Evolutionary conservation across 2,113 vertebrate species (phyloP).

Genomic region (Zeus faber): DNA sequence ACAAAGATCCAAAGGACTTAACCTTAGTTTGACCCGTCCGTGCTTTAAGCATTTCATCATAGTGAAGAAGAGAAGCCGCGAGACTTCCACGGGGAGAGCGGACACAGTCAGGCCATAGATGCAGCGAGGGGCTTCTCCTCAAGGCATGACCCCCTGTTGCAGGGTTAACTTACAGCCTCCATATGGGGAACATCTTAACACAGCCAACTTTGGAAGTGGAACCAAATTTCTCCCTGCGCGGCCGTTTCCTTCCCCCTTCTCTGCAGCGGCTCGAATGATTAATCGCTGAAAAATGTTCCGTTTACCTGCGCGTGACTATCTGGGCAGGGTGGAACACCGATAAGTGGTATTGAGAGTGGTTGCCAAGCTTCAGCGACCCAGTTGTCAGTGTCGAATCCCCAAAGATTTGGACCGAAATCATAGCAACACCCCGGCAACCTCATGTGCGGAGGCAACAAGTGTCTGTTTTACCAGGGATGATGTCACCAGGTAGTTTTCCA

Average conservation of each 20-base stretch:
- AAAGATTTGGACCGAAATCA: slow-evolving; percentile 49
- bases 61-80: no score
- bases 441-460: slow-evolving; percentile 3
- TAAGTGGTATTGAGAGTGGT: slow-evolving; percentile 42
- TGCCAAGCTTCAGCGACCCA: slow-evolving; percentile 44
- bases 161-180: slow-evolving; percentile 22
- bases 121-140: slow-evolving; percentile 19
- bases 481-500: slow-evolving; percentile 40
- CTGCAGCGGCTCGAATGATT: not conserved
- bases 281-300: not conserved
- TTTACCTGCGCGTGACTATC: not conserved
- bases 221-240: slow-evolving; percentile 21
- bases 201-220: slow-evolving; percentile 21
- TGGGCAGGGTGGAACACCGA: slow-evolving; percentile 16
- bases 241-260: slow-evolving; percentile 17
- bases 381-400: slow-evolving; percentile 40
- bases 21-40: slow-evolving; percentile 21
- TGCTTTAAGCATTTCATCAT: slow-evolving; percentile 19
- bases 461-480: slow-evolving; percentile 9
- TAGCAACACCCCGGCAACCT: slow-evolving; percentile 44
- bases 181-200: slow-evolving; percentile 51
- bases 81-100: no score
- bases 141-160: slow-evolving; percentile 16
- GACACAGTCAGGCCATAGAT: not conserved
- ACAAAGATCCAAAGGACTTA: slow-evolving; percentile 3